A percentile compares a stretch with the other conserved stretches of the same genome.
Conservation (phyloP, 2,113 vertebrate species). For the Nanorana parkeri region DNA sequence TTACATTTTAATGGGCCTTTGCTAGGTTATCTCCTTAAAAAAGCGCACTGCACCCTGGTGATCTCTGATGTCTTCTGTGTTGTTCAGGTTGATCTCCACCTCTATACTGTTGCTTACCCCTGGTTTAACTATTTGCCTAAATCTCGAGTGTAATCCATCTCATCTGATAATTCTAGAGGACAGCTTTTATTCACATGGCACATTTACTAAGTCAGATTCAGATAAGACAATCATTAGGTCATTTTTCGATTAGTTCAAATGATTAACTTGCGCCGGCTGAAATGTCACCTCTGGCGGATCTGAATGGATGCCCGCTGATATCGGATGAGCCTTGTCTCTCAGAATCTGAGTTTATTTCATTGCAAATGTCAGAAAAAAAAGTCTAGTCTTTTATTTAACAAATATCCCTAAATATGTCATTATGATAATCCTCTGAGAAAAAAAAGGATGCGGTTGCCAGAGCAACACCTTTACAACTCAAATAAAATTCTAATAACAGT, state of each 20-base stretch:
- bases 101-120: too few relatives aligned
- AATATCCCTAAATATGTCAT: neutral
- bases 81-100: too few relatives aligned
- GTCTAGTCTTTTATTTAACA: neutral
- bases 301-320: neutral
- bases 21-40: too few relatives aligned
- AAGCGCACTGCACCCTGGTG: too few relatives aligned
- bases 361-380: constrained; percentile 9
- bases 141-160: neutral
- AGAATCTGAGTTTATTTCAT: neutral
- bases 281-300: constrained; percentile 2
- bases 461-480: neutral
- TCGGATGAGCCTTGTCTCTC: neutral
- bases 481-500: neutral
- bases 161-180: neutral
- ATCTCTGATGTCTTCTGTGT: too few relatives aligned
- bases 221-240: neutral
- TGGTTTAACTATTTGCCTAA: too few relatives aligned
- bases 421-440: neutral
- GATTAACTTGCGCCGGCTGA: neutral
- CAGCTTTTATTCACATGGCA: neutral
- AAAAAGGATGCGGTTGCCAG: neutral
- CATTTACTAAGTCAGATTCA: neutral
- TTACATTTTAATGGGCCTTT: too few relatives aligned
- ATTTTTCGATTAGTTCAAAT: constrained; percentile 21